Evolutionary conservation across 2,797 vertebrate genomes (phyloP), one percentile per base, ranked within the genome.

Genomic region (Phoeniculus purpureus): DNA sequence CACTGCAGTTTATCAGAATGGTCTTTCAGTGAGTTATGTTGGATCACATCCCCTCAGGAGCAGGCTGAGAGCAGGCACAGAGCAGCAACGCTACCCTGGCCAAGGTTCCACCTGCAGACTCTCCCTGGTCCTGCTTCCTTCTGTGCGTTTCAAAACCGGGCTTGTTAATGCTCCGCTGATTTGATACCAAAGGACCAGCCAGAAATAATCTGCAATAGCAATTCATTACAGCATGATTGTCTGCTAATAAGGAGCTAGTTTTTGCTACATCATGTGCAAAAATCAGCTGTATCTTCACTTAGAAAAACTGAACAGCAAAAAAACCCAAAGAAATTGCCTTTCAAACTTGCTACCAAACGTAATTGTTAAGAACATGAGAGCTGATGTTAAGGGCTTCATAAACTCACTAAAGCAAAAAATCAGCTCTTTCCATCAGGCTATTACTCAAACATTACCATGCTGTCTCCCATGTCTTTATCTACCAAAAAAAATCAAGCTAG

Each of bases 361-460:
- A 76, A 59, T 77, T 43, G 54, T 84, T 88, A 74, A 81, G 71
- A 86, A 77, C 37, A 54, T 15, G 26, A 67, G 67, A 56, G 78
- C 25, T 87, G 52, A 92, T 56, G 79, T 75, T 83, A 87, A 89
- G 64, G 15, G 64, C 55, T 91, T 92, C 74, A 70, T 61, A 81
- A 92, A 81, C 45, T 62, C 47, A 70, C 61, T 37, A 74, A 75
- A 51, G 75, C 50, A 89, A 91, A 80, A 88, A 74, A 79, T 7
- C 59, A 65, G 29, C 31, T 48, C 62, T 91, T 87, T 79, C 72
- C 31, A 87, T 85, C 75, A 81, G 50, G 32, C 32, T 81, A 20
- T 83, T 82, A 83, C 72, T 81, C 68, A 90, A 81, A 76, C 55
- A 68, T 72, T 68, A 68, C 48, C 19, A 40, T 50, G 47, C 71